phyloP scores from a whole-genome alignment of 2,113 vertebrate genomes.

The Psephotus haematonotus region DNA sequence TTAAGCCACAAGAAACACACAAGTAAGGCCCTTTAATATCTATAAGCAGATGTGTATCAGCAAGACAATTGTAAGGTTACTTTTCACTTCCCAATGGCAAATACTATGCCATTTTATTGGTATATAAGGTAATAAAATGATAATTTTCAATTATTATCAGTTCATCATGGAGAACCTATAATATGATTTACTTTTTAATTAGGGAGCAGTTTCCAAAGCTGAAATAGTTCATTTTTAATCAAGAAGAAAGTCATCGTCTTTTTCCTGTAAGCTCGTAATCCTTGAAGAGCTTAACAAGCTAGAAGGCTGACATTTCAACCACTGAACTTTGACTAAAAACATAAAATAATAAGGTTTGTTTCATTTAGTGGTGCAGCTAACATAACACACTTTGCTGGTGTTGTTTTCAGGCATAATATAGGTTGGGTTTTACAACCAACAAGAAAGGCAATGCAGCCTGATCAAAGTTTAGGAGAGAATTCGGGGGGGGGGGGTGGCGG shows the following conservation, averaged over 20 bases:
- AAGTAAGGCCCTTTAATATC: background rate
- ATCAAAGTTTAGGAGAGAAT: background rate
- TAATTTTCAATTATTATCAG: slow-evolving; percentile 58
- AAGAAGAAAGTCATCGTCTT: slow-evolving; percentile 29
- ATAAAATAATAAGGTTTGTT: background rate
- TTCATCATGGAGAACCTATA: slow-evolving; percentile 45
- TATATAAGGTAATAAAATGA: slow-evolving; percentile 49
- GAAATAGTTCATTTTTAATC: slow-evolving; percentile 59
- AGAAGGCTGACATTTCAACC: slow-evolving; percentile 23
- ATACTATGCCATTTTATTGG: slow-evolving; percentile 3
- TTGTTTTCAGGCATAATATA: background rate
- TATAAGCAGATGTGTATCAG: background rate
- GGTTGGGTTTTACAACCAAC: background rate
- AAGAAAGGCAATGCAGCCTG: background rate
- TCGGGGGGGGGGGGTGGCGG: too few species aligned
- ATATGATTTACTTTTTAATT: slow-evolving; percentile 60
- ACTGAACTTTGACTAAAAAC: slow-evolving; percentile 33
- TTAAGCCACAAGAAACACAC: background rate
- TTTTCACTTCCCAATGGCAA: slow-evolving; percentile 1
- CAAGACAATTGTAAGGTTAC: background rate
- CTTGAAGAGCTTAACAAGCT: slow-evolving; percentile 50
- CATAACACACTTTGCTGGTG: background rate
- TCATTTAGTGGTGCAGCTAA: slow-evolving; percentile 18
- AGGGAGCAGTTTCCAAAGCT: slow-evolving; percentile 32
- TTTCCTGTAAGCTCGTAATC: slow-evolving; percentile 18